Conservation (phyloP, 1,140 invertebrate species). For the Asbolus verrucosus region DNA sequence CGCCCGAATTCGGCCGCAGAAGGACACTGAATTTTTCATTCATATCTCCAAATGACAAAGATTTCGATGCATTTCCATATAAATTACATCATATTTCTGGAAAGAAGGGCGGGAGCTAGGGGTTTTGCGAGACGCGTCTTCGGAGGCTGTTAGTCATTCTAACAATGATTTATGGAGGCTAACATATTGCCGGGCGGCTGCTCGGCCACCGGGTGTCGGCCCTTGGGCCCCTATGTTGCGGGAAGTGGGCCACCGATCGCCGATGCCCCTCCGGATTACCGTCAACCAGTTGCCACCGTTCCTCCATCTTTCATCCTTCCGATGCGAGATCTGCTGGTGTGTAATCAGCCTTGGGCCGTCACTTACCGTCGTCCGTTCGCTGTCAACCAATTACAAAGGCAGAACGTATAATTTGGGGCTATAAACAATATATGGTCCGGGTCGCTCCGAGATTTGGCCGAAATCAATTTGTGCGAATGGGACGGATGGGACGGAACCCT, state of each 20-base stretch:
- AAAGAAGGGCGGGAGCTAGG: conserved; percentile 63
- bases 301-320: conserved; percentile 13
- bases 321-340: conserved; percentile 38
- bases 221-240: conserved; percentile 52
- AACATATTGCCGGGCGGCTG: conserved; percentile 63
- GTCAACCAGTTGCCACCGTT: conserved; percentile 28
- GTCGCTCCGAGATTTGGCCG: conserved; percentile 37
- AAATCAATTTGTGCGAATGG: conserved; percentile 45
- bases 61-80: conserved; percentile 76
- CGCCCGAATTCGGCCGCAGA: conserved; percentile 46
- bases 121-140: conserved; percentile 60
- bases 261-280: conserved; percentile 38
- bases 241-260: conserved; percentile 42
- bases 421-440: conserved; percentile 60
- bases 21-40: conserved; percentile 70
- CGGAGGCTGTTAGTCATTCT: conserved; percentile 65
- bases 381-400: conserved; percentile 58
- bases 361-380: conserved; percentile 52
- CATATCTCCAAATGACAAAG: conserved; percentile 75
- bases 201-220: conserved; percentile 51
- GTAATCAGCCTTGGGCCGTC: conserved; percentile 57
- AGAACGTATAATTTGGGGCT: conserved; percentile 61
- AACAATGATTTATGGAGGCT: conserved; percentile 65
- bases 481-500: conserved; percentile 25
- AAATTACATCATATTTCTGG: conserved; percentile 77